Percentiles rank a stretch among this genome's conserved stretches.
phyloP scores from a whole-genome alignment of 2,113 vertebrate species.

The Ptilorrhoa leucosticta region DNA sequence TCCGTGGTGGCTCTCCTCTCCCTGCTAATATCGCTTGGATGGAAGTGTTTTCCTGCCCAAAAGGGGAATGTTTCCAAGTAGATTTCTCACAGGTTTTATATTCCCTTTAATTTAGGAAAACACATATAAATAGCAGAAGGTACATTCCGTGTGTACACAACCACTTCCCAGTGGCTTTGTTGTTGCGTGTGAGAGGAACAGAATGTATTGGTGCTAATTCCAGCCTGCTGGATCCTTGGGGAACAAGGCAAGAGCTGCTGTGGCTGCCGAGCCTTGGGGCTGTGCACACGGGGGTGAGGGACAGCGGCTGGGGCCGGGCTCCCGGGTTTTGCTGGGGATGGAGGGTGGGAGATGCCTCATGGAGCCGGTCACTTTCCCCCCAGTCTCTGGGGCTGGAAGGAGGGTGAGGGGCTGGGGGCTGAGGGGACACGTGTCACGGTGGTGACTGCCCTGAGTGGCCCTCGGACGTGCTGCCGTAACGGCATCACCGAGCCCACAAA shows the following conservation, averaged over 20 bases:
- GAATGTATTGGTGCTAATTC: neutral
- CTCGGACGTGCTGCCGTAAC: accelerated
- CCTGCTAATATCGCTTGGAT: neutral
- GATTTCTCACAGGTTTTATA: conserved; percentile 4
- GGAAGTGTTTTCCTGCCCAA: neutral
- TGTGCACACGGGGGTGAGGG: accelerated
- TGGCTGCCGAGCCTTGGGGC: neutral
- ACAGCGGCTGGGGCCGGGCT: accelerated
- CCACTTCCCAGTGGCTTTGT: neutral
- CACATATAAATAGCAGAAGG: conserved; percentile 43
- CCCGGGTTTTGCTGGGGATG: accelerated
- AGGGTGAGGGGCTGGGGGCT: neutral
- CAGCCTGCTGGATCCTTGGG: neutral
- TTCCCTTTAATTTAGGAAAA: conserved; percentile 26
- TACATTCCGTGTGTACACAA: neutral
- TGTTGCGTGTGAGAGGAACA: neutral
- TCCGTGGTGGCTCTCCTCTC: neutral
- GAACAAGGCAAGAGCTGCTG: neutral
- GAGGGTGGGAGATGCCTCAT: accelerated
- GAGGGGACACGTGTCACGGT: accelerated
- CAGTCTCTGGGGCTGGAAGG: accelerated
- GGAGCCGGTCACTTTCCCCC: accelerated
- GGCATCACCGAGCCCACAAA: neutral
- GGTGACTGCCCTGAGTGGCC: accelerated
- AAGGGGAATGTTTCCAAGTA: conserved; percentile 15